phyloP scores from a whole-genome alignment of 2,113 vertebrate genomes.

The Psilopogon haemacephalus region DNA sequence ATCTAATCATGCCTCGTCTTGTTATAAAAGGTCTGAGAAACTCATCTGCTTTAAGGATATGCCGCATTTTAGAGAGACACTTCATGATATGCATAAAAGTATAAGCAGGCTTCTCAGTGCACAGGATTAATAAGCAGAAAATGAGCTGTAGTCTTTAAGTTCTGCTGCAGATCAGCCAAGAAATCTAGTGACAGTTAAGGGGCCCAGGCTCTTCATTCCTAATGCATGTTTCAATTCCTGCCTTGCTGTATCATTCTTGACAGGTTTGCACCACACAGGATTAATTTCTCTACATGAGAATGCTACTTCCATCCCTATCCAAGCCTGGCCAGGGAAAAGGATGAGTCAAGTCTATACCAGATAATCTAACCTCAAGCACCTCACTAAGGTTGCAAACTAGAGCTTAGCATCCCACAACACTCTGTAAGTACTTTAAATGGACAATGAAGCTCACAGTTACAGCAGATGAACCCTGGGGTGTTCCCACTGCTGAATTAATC shows the following conservation, averaged over 20 bases:
- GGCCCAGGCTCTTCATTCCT: background rate
- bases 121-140: background rate
- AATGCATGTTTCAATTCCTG: background rate
- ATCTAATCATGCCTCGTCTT: background rate
- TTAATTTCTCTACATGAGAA: background rate
- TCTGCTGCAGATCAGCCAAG: background rate
- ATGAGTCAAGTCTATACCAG: fast-evolving
- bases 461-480: background rate
- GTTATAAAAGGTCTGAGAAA: background rate
- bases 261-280: background rate
- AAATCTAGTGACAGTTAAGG: background rate
- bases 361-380: background rate
- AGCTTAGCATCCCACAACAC: background rate
- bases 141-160: background rate
- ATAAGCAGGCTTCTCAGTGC: background rate
- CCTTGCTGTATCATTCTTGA: background rate
- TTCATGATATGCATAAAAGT: background rate
- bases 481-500: background rate
- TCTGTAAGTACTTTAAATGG: background rate
- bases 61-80: background rate
- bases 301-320: background rate
- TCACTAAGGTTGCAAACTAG: background rate
- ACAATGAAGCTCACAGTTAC: background rate
- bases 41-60: background rate
- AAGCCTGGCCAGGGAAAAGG: background rate